Conservation (phyloP, 2,888 invertebrate species). For the Eledona agricola region DNA sequence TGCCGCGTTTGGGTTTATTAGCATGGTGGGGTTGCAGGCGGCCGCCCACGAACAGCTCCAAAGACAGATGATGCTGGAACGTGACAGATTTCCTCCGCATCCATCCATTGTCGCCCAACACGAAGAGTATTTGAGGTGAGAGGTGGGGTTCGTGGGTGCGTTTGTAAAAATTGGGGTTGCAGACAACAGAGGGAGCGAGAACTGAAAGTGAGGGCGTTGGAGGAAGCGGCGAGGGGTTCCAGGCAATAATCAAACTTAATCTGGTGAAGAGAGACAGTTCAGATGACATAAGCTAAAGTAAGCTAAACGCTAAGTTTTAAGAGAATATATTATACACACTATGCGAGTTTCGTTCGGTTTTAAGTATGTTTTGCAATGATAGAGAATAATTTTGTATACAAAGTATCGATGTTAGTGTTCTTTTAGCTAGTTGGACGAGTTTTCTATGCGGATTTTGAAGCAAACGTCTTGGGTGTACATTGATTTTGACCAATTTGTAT, state of each 20-base stretch:
- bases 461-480: slow-evolving; percentile 18
- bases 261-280: background rate
- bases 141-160: background rate
- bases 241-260: slow-evolving; percentile 54
- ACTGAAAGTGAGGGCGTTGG: slow-evolving; percentile 84
- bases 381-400: slow-evolving; percentile 47
- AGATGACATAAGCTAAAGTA: background rate
- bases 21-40: slow-evolving; percentile 65
- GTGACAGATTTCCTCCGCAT: slow-evolving; percentile 76
- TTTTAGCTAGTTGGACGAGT: slow-evolving; percentile 31
- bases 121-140: slow-evolving; percentile 72
- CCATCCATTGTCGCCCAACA: slow-evolving; percentile 72
- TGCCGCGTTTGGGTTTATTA: slow-evolving; percentile 10
- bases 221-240: slow-evolving; percentile 83
- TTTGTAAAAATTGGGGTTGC: slow-evolving; percentile 18
- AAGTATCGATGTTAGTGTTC: slow-evolving; percentile 39
- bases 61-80: slow-evolving; percentile 83
- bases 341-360: slow-evolving; percentile 47
- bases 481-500: slow-evolving; percentile 27
- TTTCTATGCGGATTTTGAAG: slow-evolving; percentile 27
- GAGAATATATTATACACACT: slow-evolving; percentile 22
- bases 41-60: slow-evolving; percentile 88
- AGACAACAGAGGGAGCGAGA: slow-evolving; percentile 84
- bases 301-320: slow-evolving; percentile 23
- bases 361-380: slow-evolving; percentile 53